phyloP scores from a whole-genome alignment of 2,797 vertebrate genomes.

The Sylvilagus floridanus region DNA sequence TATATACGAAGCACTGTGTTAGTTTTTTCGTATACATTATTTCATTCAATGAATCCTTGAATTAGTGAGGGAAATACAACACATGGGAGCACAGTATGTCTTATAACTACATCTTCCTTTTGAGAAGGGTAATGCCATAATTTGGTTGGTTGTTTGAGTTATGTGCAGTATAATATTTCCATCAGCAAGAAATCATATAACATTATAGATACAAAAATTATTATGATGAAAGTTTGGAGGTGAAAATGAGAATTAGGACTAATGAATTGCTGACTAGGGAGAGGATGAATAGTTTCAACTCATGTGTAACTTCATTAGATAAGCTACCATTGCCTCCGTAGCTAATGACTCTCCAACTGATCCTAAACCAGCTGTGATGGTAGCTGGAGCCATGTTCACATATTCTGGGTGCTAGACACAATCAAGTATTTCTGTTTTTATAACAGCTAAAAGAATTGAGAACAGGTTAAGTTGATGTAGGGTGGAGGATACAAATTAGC shows the following conservation, averaged over 20 bases:
- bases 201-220: neutral
- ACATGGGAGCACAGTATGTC: neutral
- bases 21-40: constrained; percentile 63
- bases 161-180: neutral
- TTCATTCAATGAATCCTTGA: constrained; percentile 63
- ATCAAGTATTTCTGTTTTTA: constrained; percentile 55
- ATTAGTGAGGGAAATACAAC: constrained; percentile 39
- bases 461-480: neutral
- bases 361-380: constrained; percentile 57
- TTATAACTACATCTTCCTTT: constrained; percentile 44
- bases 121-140: neutral
- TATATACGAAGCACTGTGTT: constrained; percentile 63
- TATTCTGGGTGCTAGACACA: constrained; percentile 62
- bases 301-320: constrained; percentile 33
- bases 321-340: neutral
- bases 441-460: constrained; percentile 35
- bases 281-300: neutral
- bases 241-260: neutral
- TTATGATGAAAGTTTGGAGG: neutral
- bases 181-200: constrained; percentile 7
- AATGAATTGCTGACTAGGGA: neutral
- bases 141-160: constrained; percentile 28
- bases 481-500: neutral
- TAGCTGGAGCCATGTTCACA: constrained; percentile 58
- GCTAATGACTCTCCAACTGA: constrained; percentile 58